Evolutionary conservation across 2,888 invertebrate species (phyloP).

Genomic region (Altica lythri): DNA sequence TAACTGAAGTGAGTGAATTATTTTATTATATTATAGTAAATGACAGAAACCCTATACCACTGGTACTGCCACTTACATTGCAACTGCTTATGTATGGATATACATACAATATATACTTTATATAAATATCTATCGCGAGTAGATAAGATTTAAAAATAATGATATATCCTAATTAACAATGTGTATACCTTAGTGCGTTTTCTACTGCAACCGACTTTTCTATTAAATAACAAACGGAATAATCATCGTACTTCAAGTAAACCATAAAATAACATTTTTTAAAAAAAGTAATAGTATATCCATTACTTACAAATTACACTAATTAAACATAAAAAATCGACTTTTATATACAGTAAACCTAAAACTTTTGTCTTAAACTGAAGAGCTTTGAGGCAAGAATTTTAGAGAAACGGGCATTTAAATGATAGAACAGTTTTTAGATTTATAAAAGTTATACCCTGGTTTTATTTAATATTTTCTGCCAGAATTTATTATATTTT

Average conservation of each 20-base stretch:
- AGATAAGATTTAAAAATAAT: conserved; percentile 54
- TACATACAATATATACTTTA: conserved; percentile 47
- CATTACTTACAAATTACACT: too few species aligned
- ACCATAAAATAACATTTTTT: conserved; percentile 11
- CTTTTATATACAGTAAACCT: too few species aligned
- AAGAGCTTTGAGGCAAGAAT: too few species aligned
- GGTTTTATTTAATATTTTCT: too few species aligned
- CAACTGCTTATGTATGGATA: conserved; percentile 52
- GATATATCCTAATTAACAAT: conserved; percentile 54
- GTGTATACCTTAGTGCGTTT: conserved; percentile 50
- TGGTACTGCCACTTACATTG: conserved; percentile 48
- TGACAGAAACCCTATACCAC: conserved; percentile 46
- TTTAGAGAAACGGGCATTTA: too few species aligned
- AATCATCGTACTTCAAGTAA: conserved; percentile 5
- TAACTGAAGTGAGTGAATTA: conserved; percentile 41
- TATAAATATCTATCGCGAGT: conserved; percentile 54
- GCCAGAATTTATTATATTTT: too few species aligned
- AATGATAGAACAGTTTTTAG: too few species aligned
- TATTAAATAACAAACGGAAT: conserved; percentile 29
- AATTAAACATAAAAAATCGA: too few species aligned
- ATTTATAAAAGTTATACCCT: too few species aligned
- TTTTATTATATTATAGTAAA: conserved; percentile 41
- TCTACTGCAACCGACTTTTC: conserved; percentile 51
- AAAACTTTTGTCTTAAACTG: too few species aligned
- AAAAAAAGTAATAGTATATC: too few species aligned